Percentiles rank a stretch among this genome's conserved stretches.
Evolutionary conservation across 2,888 invertebrate species (phyloP).

Genomic region (Itoplectis maculator): DNA sequence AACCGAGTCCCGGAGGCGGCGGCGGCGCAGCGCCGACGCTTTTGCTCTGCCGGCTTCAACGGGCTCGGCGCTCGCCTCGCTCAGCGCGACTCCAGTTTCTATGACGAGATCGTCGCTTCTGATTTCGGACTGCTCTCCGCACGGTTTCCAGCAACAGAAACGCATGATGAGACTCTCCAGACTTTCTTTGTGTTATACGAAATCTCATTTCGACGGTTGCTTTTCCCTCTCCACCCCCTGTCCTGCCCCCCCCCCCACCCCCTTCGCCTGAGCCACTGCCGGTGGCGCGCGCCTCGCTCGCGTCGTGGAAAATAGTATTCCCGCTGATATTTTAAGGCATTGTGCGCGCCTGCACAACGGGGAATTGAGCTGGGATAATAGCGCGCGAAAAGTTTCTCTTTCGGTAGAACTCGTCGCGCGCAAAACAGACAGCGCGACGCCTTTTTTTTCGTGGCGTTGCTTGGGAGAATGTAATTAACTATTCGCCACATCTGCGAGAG

Average conservation of each 20-base stretch:
- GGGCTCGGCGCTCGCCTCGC: conserved; percentile 4
- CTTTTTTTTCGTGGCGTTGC: not conserved
- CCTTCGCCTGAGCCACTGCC: too few species aligned
- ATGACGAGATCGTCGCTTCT: conserved; percentile 56
- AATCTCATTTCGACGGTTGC: conserved; percentile 31
- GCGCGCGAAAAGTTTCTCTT: conserved; percentile 20
- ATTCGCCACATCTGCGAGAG: not conserved
- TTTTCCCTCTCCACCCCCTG: not conserved
- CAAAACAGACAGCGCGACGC: not conserved
- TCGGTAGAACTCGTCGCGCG: not conserved
- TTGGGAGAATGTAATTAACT: not conserved
- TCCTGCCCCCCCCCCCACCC: too few species aligned
- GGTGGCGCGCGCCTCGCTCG: conserved; percentile 3
- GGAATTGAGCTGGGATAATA: conserved; percentile 11
- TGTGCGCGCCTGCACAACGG: conserved; percentile 16
- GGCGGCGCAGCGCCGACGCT: conserved; percentile 25
- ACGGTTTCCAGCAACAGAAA: conserved; percentile 21
- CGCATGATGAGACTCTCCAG: conserved; percentile 14
- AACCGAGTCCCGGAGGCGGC: conserved; percentile 26
- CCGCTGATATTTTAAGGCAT: conserved; percentile 25
- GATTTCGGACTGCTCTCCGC: conserved; percentile 43
- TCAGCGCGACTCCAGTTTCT: conserved; percentile 50
- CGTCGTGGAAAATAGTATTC: conserved; percentile 12
- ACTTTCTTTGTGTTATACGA: conserved; percentile 46
- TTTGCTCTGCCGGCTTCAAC: not conserved